These are phyloP conservation scores for Notoglanidium macrostoma DNA, from an alignment of 2,797 vertebrate species.

Conservation along the genomic window DNA sequence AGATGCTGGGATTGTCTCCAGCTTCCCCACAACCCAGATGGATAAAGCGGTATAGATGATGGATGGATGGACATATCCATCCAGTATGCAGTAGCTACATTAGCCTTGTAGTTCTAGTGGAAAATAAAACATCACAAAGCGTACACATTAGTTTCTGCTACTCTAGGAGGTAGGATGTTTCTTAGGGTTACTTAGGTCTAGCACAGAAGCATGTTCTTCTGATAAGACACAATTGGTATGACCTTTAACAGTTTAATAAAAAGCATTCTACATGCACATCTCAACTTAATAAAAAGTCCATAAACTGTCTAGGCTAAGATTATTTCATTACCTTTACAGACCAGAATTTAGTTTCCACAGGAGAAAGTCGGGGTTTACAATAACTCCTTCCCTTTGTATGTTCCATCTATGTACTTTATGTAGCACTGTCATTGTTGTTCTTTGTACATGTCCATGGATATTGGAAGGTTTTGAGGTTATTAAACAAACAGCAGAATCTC, in stretches of 20 bases:
- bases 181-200: not conserved
- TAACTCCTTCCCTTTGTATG: not conserved
- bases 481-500: not conserved
- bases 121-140: no score
- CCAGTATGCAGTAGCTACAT: no score
- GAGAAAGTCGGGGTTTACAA: not conserved
- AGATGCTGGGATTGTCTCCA: no score
- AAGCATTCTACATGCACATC: not conserved
- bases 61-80: no score
- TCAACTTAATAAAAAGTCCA: not conserved
- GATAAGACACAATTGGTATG: constrained; percentile 1
- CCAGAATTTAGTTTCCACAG: not conserved
- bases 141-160: not conserved
- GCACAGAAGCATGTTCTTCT: not conserved
- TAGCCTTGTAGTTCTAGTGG: no score
- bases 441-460: not conserved
- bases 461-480: not conserved
- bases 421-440: not conserved
- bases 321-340: not conserved
- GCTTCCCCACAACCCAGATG: no score
- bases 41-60: no score
- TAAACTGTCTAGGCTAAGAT: constrained; percentile 29
- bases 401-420: not conserved
- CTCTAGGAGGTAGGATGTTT: not conserved
- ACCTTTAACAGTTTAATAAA: constrained; percentile 16